phyloP scores from a whole-genome alignment of 2,888 invertebrate species.

The Macropis europaea region DNA sequence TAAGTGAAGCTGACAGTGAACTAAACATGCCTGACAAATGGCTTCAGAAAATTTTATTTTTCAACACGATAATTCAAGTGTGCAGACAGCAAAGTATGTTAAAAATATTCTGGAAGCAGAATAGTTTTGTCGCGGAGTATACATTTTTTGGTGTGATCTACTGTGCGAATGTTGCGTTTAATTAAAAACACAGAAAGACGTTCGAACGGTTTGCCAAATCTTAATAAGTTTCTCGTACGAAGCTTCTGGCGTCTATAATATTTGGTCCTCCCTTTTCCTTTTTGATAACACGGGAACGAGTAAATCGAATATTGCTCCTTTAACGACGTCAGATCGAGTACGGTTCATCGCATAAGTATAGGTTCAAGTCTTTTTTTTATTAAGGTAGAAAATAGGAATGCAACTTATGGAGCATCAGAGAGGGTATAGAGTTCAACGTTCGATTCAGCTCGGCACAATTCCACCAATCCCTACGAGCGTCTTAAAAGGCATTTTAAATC shows the following conservation, averaged over 20 bases:
- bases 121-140: too few species aligned
- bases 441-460: slow-evolving; percentile 66
- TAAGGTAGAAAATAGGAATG: slow-evolving; percentile 61
- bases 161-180: not conserved
- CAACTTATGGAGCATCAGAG: slow-evolving; percentile 52
- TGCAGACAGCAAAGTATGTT: too few species aligned
- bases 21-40: too few species aligned
- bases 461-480: slow-evolving; percentile 54
- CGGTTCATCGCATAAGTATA: slow-evolving; percentile 48
- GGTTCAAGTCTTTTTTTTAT: slow-evolving; percentile 48
- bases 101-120: too few species aligned
- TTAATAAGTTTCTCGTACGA: too few species aligned
- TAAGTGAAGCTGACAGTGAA: too few species aligned
- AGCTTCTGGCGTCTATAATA: too few species aligned
- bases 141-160: too few species aligned
- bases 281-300: not conserved
- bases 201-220: too few species aligned
- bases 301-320: slow-evolving; percentile 48
- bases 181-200: not conserved
- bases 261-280: too few species aligned
- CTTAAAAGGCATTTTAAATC: slow-evolving; percentile 77
- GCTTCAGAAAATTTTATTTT: too few species aligned
- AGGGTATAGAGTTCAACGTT: slow-evolving; percentile 55
- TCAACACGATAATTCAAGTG: too few species aligned
- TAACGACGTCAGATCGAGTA: slow-evolving; percentile 41